Conservation (phyloP, 2,113 vertebrate species). For the Mustelus asterias region DNA sequence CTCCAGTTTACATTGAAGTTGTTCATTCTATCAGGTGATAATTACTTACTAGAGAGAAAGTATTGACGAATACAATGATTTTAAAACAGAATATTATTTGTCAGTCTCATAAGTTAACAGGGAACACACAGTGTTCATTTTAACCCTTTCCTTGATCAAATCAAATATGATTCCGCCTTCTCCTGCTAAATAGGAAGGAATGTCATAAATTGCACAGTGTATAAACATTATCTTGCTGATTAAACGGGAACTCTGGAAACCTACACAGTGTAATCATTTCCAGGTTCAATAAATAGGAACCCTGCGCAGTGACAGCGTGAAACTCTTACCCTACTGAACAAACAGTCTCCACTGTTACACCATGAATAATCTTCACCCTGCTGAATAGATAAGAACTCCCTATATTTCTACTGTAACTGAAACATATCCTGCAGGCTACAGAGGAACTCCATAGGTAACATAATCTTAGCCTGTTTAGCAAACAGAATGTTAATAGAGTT, state of each 20-base stretch:
- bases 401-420: not conserved
- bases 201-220: not conserved
- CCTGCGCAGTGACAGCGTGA: not conserved
- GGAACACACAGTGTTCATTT: not conserved
- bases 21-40: not conserved
- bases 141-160: not conserved
- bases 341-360: not conserved
- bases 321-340: not conserved
- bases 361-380: not conserved
- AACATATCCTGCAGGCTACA: not conserved
- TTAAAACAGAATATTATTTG: not conserved
- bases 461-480: not conserved
- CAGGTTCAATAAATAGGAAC: conserved; percentile 1
- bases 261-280: not conserved
- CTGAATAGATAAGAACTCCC: not conserved
- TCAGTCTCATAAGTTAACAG: not conserved
- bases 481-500: not conserved
- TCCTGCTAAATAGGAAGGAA: not conserved
- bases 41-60: not conserved
- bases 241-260: not conserved
- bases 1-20: not conserved
- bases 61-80: not conserved
- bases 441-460: not conserved
- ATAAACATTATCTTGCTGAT: not conserved
- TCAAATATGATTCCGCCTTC: not conserved